Evolutionary conservation across 2,888 invertebrate species (phyloP).

Genomic region (Hydriomena furcata): DNA sequence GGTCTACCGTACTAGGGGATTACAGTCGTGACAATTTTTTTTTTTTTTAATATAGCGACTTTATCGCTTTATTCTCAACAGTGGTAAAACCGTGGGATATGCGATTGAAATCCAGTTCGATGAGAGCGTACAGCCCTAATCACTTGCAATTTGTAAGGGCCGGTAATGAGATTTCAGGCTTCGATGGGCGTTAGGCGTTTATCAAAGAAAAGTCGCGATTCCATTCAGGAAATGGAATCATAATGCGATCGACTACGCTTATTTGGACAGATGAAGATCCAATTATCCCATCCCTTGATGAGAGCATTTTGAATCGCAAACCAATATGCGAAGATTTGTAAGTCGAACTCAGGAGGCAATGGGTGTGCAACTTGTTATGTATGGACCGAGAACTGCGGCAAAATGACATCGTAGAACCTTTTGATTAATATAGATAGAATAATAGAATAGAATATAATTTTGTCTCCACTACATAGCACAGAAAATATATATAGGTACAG

Average conservation of each 20-base stretch:
- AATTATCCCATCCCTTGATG: neutral
- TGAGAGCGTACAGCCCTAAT: slow-evolving; percentile 46
- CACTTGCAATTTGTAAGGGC: slow-evolving; percentile 60
- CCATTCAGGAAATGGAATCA: slow-evolving; percentile 41
- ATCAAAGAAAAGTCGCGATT: slow-evolving; percentile 52
- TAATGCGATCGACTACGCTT: slow-evolving; percentile 26
- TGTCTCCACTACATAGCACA: no score
- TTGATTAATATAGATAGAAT: no score
- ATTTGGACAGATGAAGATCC: slow-evolving; percentile 5
- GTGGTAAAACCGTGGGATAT: no score
- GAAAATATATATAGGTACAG: no score
- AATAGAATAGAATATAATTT: no score
- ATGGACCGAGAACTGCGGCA: no score
- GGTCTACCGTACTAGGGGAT: no score
- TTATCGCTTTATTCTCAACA: no score
- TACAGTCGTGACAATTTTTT: no score
- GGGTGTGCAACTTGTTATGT: no score
- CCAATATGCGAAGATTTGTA: neutral
- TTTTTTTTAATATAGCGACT: neutral
- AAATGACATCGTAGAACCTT: no score
- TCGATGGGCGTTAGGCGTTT: slow-evolving; percentile 53
- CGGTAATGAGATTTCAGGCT: slow-evolving; percentile 66
- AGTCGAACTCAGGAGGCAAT: no score
- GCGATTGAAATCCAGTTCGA: neutral
- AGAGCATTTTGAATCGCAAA: neutral